phyloP scores from a whole-genome alignment of 2,888 invertebrate species.

The Seira musarum region DNA sequence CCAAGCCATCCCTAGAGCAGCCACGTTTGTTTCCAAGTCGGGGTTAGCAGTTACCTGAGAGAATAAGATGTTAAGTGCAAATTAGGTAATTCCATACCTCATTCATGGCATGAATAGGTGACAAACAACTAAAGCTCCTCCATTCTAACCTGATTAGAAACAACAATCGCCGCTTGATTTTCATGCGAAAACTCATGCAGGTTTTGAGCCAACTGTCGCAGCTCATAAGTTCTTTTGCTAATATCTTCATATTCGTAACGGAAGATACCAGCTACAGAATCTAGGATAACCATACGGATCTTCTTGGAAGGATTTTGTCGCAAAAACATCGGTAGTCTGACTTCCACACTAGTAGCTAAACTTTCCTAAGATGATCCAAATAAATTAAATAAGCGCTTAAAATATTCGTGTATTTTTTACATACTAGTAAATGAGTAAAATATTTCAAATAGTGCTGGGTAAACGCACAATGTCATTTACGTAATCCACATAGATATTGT shows the following conservation, averaged over 20 bases:
- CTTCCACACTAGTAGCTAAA: conserved; percentile 23
- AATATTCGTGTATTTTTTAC: not conserved
- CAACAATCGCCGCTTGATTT: conserved; percentile 77
- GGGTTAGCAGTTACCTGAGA: conserved; percentile 63
- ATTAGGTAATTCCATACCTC: too few relatives aligned
- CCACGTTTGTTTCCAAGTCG: conserved; percentile 71
- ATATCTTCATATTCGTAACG: conserved; percentile 75
- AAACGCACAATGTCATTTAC: conserved; percentile 75
- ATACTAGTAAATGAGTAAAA: not conserved
- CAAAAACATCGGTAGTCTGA: conserved; percentile 70
- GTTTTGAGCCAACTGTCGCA: conserved; percentile 76
- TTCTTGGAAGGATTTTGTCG: conserved; percentile 71
- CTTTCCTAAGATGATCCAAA: conserved; percentile 33
- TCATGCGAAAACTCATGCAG: conserved; percentile 76
- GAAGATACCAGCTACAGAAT: conserved; percentile 83
- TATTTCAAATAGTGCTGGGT: conserved; percentile 44
- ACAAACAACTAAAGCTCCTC: not conserved
- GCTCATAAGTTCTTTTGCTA: conserved; percentile 75
- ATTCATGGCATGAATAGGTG: too few relatives aligned
- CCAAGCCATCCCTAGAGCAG: conserved; percentile 80
- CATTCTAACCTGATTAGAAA: conserved; percentile 85
- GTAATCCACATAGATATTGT: conserved; percentile 80
- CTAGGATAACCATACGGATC: conserved; percentile 80
- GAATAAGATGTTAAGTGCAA: not conserved
- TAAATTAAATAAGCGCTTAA: not conserved